Percentiles rank a stretch among this genome's conserved stretches.
phyloP scores from a whole-genome alignment of 2,888 invertebrate species.

The Neocrepidodera transversa region DNA sequence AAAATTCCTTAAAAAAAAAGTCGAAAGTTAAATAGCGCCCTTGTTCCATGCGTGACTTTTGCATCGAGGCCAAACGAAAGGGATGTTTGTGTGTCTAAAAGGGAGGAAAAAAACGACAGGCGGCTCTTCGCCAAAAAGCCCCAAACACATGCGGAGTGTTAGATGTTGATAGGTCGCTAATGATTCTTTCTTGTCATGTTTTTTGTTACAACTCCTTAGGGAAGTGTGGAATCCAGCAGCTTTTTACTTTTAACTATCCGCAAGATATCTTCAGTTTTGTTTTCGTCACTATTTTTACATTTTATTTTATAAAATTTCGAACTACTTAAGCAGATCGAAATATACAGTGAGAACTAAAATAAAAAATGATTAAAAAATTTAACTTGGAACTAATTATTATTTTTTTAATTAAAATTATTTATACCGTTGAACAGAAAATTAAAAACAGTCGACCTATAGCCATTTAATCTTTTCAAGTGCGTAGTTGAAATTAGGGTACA shows the following conservation, averaged over 20 bases:
- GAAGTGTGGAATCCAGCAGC: slow-evolving; percentile 7
- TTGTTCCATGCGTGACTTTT: slow-evolving; percentile 40
- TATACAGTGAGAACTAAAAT: no score
- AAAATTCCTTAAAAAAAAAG: slow-evolving; percentile 49
- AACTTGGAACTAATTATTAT: no score
- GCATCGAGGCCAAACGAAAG: slow-evolving; percentile 34
- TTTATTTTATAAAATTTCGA: no score
- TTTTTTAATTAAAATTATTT: no score
- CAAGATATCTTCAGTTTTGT: no score
- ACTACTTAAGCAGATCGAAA: no score
- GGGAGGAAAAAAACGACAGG: slow-evolving; percentile 26
- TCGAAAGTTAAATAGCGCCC: slow-evolving; percentile 36
- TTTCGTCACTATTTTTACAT: no score
- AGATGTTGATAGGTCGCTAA: slow-evolving; percentile 10
- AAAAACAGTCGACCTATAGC: no score
- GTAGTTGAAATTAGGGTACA: no score
- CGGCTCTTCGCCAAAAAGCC: slow-evolving; percentile 33
- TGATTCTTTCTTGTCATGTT: slow-evolving; percentile 3
- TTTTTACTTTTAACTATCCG: slow-evolving; percentile 2
- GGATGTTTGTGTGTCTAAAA: slow-evolving; percentile 33
- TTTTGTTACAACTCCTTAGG: neutral
- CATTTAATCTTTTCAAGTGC: no score
- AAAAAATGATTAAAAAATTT: no score
- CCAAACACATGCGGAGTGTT: slow-evolving; percentile 24
- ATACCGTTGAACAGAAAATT: no score